These are phyloP conservation scores for Delphinapterus leucas DNA, from an alignment of 2,113 vertebrate species.

Conservation along the genomic window DNA sequence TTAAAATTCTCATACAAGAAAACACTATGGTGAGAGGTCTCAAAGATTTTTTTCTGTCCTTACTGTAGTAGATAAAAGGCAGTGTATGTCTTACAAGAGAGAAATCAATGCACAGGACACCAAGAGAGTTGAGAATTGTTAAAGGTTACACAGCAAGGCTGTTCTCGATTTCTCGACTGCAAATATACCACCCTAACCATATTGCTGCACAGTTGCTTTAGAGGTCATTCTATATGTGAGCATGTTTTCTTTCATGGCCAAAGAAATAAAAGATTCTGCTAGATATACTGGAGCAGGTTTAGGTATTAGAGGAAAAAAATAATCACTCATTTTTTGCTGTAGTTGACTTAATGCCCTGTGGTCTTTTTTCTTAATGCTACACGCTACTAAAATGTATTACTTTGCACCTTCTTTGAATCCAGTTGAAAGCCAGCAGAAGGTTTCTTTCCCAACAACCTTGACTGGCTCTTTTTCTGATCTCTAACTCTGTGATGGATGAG, in stretches of 20 bases:
- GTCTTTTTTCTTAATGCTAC: not conserved
- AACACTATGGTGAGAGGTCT: not conserved
- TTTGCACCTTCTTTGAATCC: not conserved
- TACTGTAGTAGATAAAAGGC: not conserved
- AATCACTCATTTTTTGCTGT: not conserved
- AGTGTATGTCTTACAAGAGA: slow-evolving; percentile 10
- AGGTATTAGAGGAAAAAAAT: not conserved
- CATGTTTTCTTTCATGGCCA: not conserved
- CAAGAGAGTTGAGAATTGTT: not conserved
- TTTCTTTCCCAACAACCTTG: not conserved
- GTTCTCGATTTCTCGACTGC: not conserved
- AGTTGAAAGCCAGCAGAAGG: not conserved
- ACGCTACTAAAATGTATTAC: not conserved
- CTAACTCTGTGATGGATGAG: slow-evolving; percentile 47
- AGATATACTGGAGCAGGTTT: not conserved
- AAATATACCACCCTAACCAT: not conserved
- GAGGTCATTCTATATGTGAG: not conserved
- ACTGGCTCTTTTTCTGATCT: slow-evolving; percentile 41
- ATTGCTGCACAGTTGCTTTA: not conserved
- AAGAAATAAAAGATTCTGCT: not conserved
- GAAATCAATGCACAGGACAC: not conserved
- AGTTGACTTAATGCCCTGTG: not conserved
- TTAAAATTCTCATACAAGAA: not conserved
- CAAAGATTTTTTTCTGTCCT: not conserved
- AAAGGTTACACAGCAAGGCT: not conserved